Evolutionary conservation across 2,797 vertebrate species (phyloP).

Genomic region (Lepus oiostolus): DNA sequence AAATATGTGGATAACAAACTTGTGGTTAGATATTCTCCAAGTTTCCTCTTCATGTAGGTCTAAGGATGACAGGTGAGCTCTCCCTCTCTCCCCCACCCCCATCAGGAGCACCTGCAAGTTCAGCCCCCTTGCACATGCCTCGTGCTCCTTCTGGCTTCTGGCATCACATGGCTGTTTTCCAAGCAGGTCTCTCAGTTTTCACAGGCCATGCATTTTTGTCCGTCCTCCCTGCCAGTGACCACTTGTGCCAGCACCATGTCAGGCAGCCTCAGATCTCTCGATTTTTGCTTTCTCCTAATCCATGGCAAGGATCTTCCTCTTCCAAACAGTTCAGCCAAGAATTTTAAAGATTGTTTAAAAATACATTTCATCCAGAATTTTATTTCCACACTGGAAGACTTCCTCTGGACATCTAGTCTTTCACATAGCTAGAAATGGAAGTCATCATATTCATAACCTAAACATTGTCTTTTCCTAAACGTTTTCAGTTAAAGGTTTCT

Average conservation of each 20-base stretch:
- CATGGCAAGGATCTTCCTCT: neutral
- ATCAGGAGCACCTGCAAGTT: neutral
- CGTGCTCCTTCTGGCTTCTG: neutral
- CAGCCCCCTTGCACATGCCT: neutral
- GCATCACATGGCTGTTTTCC: neutral
- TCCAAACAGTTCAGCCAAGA: neutral
- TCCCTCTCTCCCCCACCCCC: neutral
- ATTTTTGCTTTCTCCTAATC: neutral
- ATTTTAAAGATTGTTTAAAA: neutral
- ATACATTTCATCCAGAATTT: neutral
- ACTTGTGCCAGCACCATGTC: neutral
- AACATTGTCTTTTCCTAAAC: neutral
- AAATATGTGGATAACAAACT: neutral
- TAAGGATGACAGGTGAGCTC: neutral
- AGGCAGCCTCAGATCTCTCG: neutral
- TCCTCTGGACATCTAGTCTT: neutral
- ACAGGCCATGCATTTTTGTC: neutral
- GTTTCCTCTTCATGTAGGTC: conserved; percentile 1
- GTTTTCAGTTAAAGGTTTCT: conserved; percentile 26
- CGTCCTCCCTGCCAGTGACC: neutral
- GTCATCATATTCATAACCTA: neutral
- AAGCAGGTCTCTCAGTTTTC: neutral
- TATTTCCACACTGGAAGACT: neutral
- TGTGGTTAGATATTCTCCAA: conserved; percentile 24
- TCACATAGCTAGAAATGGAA: neutral